Conservation (phyloP, 2,888 invertebrate genomes). For the Campoletis raptor region DNA sequence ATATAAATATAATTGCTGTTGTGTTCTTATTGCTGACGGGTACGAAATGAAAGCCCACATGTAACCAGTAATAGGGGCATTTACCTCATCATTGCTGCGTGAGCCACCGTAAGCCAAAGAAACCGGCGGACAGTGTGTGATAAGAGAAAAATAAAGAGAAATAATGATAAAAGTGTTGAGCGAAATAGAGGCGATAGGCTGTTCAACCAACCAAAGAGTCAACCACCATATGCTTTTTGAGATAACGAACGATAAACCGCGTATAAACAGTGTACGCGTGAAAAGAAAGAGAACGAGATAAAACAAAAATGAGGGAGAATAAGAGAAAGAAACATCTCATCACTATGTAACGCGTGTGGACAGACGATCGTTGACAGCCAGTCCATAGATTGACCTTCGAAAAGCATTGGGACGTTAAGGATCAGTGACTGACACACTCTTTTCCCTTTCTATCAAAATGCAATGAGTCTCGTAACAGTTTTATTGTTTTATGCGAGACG, state of each 20-base stretch:
- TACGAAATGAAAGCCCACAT: slow-evolving; percentile 31
- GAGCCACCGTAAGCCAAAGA: slow-evolving; percentile 41
- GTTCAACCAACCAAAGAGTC: not conserved
- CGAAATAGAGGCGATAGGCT: slow-evolving; percentile 58
- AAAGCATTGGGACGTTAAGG: not conserved
- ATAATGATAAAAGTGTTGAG: slow-evolving; percentile 44
- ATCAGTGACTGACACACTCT: not conserved
- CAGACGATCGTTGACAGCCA: not conserved
- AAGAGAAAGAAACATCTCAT: slow-evolving; percentile 43
- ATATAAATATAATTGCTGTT: not conserved
- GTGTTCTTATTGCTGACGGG: slow-evolving; percentile 33
- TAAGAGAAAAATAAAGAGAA: slow-evolving; percentile 52
- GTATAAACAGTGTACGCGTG: slow-evolving; percentile 26
- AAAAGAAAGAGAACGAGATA: slow-evolving; percentile 1
- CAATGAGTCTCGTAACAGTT: not conserved
- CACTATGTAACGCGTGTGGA: slow-evolving; percentile 32
- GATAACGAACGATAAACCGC: slow-evolving; percentile 48
- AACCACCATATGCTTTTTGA: slow-evolving; percentile 38
- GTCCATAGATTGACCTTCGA: slow-evolving; percentile 1
- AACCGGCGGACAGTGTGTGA: slow-evolving; percentile 65
- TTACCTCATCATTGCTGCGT: slow-evolving; percentile 34
- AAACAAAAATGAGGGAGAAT: not conserved
- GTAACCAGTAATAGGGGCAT: slow-evolving; percentile 19
- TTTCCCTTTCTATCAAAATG: not conserved
- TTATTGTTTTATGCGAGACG: not conserved